Conservation (phyloP, 2,797 vertebrate genomes). For the Octomys mimax region DNA sequence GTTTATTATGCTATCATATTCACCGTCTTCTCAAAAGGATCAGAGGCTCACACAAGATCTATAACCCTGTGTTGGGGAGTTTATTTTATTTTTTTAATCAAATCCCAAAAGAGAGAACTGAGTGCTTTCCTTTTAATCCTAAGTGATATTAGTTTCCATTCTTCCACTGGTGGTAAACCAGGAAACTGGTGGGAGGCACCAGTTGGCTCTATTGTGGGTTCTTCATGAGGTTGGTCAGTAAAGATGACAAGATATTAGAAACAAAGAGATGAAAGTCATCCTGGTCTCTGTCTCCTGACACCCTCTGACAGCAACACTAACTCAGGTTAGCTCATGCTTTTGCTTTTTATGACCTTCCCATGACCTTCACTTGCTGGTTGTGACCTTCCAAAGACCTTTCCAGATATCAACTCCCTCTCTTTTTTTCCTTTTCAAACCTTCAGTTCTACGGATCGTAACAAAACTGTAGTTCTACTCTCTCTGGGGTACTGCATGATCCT, state of each 20-base stretch:
- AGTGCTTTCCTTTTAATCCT: accelerated
- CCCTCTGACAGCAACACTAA: not conserved
- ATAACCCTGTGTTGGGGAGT: not conserved
- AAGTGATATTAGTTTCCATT: not conserved
- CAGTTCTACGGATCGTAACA: not conserved
- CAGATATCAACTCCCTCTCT: not conserved
- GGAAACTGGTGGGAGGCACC: not conserved
- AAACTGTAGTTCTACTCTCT: not conserved
- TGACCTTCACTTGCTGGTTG: not conserved
- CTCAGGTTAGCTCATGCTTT: no score
- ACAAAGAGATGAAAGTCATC: not conserved
- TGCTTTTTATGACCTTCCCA: not conserved
- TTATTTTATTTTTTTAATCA: not conserved
- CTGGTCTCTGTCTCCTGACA: no score
- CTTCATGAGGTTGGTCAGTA: not conserved
- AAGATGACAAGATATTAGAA: not conserved
- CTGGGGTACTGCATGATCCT: no score
- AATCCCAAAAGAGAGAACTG: not conserved
- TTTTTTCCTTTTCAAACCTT: accelerated
- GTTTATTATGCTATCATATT: not conserved
- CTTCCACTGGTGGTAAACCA: not conserved
- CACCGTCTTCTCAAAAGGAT: not conserved
- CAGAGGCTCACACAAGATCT: not conserved
- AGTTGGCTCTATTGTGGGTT: no score
- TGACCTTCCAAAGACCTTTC: not conserved